Evolutionary conservation across 1,140 invertebrate genomes (phyloP), one percentile per base, ranked within the genome.

Genomic region (Musca domestica): DNA sequence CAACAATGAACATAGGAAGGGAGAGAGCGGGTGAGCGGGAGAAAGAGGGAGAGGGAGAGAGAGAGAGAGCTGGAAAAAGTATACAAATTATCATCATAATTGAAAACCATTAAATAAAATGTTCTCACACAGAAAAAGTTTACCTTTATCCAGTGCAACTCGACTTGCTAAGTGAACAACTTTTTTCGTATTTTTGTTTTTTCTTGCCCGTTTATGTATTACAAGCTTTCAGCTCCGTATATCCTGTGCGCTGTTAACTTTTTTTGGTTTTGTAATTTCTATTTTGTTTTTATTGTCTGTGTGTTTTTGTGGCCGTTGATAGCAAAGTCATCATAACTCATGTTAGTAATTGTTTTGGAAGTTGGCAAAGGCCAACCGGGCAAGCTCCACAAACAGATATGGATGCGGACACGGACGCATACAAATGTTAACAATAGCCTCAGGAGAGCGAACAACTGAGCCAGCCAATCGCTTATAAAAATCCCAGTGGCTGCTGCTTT

Each of bases 71-170:
- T 20, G 7, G 12, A 23, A 20, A 49, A 49, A 56, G 27, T 56
- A 27, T 56, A 56, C 23, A 56, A 56, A 56, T 56, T 56, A 56
- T 56, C 22, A 56, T 30, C 52, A 56, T 56, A 56, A 56, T 56
- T 56, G 52, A 56, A 56, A 56, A 56, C 23, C 52, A 56, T 56
- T 56, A 56, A 56, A 25, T 27, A 56, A 56, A 56, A 56, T 56
- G 52, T 56, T 56, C 52, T 56, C 23, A 25, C 52, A 56, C 52
- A 56, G 25, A 56, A 49, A 54, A 56, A 56, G 52, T 56, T 56
- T 56, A 56, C 52, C 52, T 56, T 56, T 56, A 56, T 56, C 52
- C 27, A n/a, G 12, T 30, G 15, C 22, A 30, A 56, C 12, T 56
- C 15, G 27, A 56, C 52, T 56, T 56, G 52, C 25, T 56, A 56